Evolutionary conservation across 2,888 invertebrate genomes (phyloP).

Genomic region (Sminthurinus aureus): DNA sequence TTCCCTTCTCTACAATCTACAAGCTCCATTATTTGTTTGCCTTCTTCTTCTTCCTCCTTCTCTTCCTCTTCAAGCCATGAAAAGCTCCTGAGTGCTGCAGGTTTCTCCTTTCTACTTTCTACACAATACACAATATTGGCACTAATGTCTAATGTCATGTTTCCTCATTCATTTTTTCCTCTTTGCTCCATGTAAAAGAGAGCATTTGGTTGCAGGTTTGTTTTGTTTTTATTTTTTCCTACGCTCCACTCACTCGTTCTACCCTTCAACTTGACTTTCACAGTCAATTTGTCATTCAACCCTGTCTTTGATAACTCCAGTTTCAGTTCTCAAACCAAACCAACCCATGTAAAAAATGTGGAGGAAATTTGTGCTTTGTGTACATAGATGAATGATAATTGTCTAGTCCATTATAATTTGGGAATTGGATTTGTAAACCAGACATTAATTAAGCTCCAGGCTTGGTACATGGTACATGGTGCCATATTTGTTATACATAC

Average conservation of each 20-base stretch:
- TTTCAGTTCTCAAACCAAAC: too few species aligned
- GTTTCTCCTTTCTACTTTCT: not conserved
- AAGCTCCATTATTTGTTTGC: conserved; percentile 21
- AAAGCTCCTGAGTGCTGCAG: conserved; percentile 13
- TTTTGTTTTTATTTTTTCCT: not conserved
- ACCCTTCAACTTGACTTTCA: conserved; percentile 14
- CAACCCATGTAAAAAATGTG: too few species aligned
- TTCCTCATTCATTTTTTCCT: too few species aligned
- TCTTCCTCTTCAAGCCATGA: not conserved
- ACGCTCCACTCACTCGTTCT: not conserved
- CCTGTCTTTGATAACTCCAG: not conserved
- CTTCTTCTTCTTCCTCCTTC: not conserved
- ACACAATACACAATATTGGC: conserved; percentile 11
- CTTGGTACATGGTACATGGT: too few species aligned
- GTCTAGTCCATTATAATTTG: too few species aligned
- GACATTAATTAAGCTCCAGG: too few species aligned
- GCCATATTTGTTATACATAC: too few species aligned
- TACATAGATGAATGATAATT: too few species aligned
- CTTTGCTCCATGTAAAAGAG: not conserved
- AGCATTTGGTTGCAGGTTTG: not conserved
- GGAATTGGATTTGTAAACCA: too few species aligned
- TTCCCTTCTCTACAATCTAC: not conserved
- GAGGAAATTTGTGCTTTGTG: too few species aligned
- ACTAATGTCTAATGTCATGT: not conserved
- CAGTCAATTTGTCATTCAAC: conserved; percentile 34